A percentile compares a stretch with the other conserved stretches of the same genome.
phyloP scores from a whole-genome alignment of 2,113 vertebrate species.

The Marmota monax region DNA sequence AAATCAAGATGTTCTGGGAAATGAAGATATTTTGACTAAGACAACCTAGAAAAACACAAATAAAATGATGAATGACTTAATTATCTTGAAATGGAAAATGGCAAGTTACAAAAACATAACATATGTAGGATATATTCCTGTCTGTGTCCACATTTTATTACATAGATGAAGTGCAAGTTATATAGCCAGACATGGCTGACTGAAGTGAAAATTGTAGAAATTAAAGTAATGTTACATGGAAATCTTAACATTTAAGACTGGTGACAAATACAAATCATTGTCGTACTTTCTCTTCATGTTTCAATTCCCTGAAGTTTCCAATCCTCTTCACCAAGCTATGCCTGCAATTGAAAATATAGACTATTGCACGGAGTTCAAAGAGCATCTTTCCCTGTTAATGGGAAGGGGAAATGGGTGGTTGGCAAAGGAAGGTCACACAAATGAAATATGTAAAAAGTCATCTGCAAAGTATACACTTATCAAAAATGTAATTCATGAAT shows the following conservation, averaged over 20 bases:
- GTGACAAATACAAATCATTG: neutral
- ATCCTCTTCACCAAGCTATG: neutral
- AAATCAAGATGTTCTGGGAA: constrained; percentile 63
- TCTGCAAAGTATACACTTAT: neutral
- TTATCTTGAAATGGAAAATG: constrained; percentile 47
- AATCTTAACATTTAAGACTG: constrained; percentile 25
- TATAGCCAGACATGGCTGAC: neutral
- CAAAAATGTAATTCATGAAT: constrained; percentile 45
- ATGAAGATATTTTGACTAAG: constrained; percentile 42
- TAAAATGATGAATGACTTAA: constrained; percentile 60
- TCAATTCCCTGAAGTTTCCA: neutral
- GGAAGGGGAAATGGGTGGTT: neutral
- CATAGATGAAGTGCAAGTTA: neutral
- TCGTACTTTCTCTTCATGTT: neutral
- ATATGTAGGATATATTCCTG: neutral
- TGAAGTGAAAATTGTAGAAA: constrained; percentile 39
- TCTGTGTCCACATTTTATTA: neutral
- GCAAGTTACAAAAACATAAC: neutral
- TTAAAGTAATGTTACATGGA: neutral
- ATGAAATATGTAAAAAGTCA: constrained; percentile 19
- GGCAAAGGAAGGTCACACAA: neutral
- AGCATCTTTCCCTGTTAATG: neutral
- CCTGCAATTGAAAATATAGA: neutral
- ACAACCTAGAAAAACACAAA: constrained; percentile 52
- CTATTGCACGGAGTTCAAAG: neutral